A percentile compares a stretch with the other conserved stretches of the same genome.
Evolutionary conservation across 2,113 vertebrate species (phyloP).

Genomic region (Myodes glareolus): DNA sequence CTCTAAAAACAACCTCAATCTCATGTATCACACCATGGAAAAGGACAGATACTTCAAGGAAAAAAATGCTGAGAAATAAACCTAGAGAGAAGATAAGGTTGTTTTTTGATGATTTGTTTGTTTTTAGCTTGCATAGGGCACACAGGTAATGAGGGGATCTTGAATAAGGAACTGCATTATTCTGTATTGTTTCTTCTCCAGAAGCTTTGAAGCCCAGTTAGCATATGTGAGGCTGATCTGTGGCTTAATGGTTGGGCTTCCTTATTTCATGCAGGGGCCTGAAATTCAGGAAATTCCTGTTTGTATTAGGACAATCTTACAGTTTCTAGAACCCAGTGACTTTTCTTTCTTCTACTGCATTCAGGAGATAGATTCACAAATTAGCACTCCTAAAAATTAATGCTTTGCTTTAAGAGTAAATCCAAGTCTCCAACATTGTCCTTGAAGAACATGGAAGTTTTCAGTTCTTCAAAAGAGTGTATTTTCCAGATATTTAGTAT

Average conservation of each 20-base stretch:
- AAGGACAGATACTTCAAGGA: not conserved
- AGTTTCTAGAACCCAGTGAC: not conserved
- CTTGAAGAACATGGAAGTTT: not conserved
- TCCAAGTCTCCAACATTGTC: not conserved
- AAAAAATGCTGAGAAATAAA: constrained; percentile 12
- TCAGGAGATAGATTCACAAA: not conserved
- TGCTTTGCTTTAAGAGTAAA: not conserved
- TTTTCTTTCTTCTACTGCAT: not conserved
- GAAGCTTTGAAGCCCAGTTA: not conserved
- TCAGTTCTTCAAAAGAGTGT: not conserved
- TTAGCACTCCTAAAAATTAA: not conserved
- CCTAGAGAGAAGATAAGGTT: not conserved
- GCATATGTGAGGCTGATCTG: not conserved
- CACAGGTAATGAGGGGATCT: constrained; percentile 36
- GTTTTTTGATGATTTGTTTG: too few species aligned
- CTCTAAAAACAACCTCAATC: not conserved
- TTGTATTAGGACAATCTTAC: not conserved
- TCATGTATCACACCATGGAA: not conserved
- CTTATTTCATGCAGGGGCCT: not conserved
- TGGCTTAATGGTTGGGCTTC: not conserved
- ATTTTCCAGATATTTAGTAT: not conserved
- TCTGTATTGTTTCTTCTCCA: not conserved
- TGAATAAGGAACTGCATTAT: not conserved
- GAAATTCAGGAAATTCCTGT: not conserved
- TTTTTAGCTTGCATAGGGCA: too few species aligned